phyloP scores from a whole-genome alignment of 2,888 invertebrate species.

The Aphrophora alni region DNA sequence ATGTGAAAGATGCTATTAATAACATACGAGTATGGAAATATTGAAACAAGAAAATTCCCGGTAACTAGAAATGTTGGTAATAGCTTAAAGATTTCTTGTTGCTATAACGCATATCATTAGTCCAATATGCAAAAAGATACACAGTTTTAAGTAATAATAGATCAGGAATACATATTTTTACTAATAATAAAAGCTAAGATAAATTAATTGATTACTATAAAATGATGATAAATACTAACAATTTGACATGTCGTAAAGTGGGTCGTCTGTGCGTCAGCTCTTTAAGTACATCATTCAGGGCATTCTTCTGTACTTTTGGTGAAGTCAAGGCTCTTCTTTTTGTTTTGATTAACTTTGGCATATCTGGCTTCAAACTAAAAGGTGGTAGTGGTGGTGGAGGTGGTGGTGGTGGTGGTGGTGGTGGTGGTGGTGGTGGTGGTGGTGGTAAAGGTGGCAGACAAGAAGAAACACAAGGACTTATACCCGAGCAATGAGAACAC shows the following conservation, averaged over 20 bases:
- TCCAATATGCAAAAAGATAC: too few relatives aligned
- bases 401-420: background rate
- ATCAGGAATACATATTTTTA: too few relatives aligned
- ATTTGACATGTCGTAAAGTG: background rate
- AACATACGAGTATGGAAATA: too few relatives aligned
- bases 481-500: background rate
- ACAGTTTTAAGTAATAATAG: too few relatives aligned
- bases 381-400: background rate
- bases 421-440: background rate
- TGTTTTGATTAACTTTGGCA: too few relatives aligned
- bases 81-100: too few relatives aligned
- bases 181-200: too few relatives aligned
- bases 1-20: too few relatives aligned
- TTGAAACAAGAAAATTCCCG: too few relatives aligned
- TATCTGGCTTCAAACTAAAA: background rate
- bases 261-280: background rate
- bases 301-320: background rate
- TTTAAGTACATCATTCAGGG: background rate
- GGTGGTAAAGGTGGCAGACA: background rate
- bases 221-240: background rate
- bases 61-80: too few relatives aligned
- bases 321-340: background rate
- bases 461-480: background rate
- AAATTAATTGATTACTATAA: too few relatives aligned
- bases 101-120: too few relatives aligned